These are phyloP conservation scores for Psilanteris sp. DNA, from an alignment of 1,140 invertebrate genomes.

Conservation along the genomic window DNA sequence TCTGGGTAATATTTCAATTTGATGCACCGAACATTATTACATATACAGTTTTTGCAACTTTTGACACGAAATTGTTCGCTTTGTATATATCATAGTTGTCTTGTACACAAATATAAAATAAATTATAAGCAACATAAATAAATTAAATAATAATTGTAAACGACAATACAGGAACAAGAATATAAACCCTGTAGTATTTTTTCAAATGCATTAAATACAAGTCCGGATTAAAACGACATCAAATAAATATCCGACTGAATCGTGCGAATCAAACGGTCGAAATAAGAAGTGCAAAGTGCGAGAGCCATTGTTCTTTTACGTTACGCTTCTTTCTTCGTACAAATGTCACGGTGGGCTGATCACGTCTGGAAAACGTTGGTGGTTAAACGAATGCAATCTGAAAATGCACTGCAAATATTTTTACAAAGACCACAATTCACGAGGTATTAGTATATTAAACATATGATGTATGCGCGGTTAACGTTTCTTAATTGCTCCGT, in stretches of 20 bases:
- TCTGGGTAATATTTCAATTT: background rate
- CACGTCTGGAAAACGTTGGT: constrained; percentile 62
- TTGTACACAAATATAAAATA: too few species aligned
- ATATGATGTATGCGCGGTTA: too few species aligned
- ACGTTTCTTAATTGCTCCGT: too few species aligned
- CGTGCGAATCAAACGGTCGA: constrained; percentile 52
- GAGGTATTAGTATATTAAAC: too few species aligned
- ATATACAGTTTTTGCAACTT: too few species aligned
- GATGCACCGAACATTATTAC: background rate
- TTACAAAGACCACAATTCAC: background rate
- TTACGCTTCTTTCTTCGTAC: constrained; percentile 61
- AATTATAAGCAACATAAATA: too few species aligned
- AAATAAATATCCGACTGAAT: constrained; percentile 15
- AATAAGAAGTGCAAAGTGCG: constrained; percentile 49
- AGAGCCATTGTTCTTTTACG: constrained; percentile 52
- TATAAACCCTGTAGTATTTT: too few species aligned
- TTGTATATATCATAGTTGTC: too few species aligned
- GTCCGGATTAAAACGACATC: constrained; percentile 4
- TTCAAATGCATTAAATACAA: too few species aligned
- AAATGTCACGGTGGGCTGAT: constrained; percentile 69
- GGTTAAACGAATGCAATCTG: constrained; percentile 18
- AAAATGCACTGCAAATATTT: constrained; percentile 19
- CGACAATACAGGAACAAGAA: too few species aligned
- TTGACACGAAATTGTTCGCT: too few species aligned
- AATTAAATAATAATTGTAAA: too few species aligned